Evolutionary conservation across 1,140 invertebrate species (phyloP), one percentile per base, ranked within the genome.

Genomic region (Lasioglossum albipes): DNA sequence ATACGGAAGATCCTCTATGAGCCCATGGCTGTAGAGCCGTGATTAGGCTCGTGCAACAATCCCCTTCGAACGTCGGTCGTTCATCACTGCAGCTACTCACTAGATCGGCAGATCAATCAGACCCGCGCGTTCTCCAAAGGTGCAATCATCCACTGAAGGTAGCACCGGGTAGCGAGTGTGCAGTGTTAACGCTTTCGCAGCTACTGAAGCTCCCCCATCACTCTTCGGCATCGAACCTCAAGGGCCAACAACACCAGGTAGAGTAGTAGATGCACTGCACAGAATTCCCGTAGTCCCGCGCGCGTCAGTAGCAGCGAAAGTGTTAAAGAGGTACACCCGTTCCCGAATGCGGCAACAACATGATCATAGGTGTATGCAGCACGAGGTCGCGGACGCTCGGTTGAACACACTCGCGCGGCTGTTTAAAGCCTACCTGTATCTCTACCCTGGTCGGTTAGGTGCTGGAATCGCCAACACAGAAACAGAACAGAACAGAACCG

Each of bases 271-370:
- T 36, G 36, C 45, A 49, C 45, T 49, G 45, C 45, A 49, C 45
- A 2, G 13, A 10, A 13, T 49, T 49, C 45, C 45, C 76, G 18
- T n/a, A 45, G 18, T 18, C 45, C 41, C 18, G n/a, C 36, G 13
- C 41, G 20, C 16, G 20, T 52, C 52, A 54, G n/a, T 13, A 59
- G 66, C 61, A 74, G 76, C 61, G 76, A 65, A 75, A 20, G 65
- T 64, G 61, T 84, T 84, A 84, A 81, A 85, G 84, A 84, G 78
- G 78, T 73, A 74, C 84, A 70, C 74, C 78, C 68, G 64, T 84
- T 42, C 49, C 45, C 45, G 45, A 13, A 10, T 12, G 45, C 45
- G 12, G 45, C 2, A 13, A 10, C 2, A 12, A 13, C 45, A 49
- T 49, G 45, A 49, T 49, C 45, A 12, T 12, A 12, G 45, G 45